phyloP scores from a whole-genome alignment of 2,113 vertebrate species.

The Thomomys bottae region DNA sequence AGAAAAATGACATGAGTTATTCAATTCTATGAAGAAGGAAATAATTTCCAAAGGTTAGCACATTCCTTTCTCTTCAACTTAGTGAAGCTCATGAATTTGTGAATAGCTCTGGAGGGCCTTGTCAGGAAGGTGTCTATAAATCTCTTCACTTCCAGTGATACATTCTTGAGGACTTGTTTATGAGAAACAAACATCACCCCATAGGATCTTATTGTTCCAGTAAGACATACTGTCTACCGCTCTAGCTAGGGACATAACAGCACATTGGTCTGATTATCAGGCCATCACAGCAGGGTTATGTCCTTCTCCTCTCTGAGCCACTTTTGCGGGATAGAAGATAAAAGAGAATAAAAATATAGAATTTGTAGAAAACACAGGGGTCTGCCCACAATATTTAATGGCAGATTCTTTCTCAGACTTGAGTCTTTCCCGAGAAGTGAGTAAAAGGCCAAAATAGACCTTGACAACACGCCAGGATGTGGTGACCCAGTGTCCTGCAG shows the following conservation, averaged over 20 bases:
- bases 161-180: conserved; percentile 37
- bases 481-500: neutral
- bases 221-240: neutral
- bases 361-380: too few species aligned
- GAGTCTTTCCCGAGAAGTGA: too few species aligned
- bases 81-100: neutral
- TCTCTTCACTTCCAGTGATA: neutral
- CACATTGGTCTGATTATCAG: neutral
- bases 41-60: neutral
- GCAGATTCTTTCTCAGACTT: neutral
- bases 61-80: neutral
- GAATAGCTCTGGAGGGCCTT: neutral
- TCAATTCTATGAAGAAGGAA: conserved; percentile 25
- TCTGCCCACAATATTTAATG: neutral
- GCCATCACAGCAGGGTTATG: neutral
- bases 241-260: neutral
- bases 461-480: neutral
- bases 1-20: neutral
- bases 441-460: neutral
- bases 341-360: neutral
- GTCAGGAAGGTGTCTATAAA: conserved; percentile 28
- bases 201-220: neutral
- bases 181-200: conserved; percentile 24
- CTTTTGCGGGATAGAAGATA: neutral
- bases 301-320: neutral